Percentiles rank a stretch among this genome's conserved stretches.
phyloP scores from a whole-genome alignment of 2,888 invertebrate species.

The Brachypalpus laphriformis region DNA sequence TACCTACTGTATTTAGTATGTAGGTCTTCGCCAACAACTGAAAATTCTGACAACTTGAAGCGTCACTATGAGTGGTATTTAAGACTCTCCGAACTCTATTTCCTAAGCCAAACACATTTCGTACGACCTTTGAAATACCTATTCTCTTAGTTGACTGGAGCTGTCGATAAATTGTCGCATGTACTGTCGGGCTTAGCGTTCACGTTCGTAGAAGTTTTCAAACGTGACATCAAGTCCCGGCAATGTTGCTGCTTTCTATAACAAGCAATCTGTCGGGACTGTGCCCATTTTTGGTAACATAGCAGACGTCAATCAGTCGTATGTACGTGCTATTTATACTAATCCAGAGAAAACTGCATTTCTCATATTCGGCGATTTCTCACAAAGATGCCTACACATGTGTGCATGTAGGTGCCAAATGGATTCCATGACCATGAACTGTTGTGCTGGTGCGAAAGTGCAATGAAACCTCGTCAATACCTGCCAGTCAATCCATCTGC shows the following conservation, averaged over 20 bases:
- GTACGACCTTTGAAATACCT: too few species aligned
- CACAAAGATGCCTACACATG: neutral
- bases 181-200: neutral
- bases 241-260: conserved; percentile 23
- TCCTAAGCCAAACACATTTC: too few species aligned
- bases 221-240: neutral
- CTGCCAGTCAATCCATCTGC: neutral
- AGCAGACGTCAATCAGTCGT: conserved; percentile 31
- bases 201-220: neutral
- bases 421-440: conserved; percentile 63
- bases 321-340: conserved; percentile 39
- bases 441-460: conserved; percentile 34
- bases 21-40: too few species aligned
- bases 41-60: too few species aligned
- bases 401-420: conserved; percentile 29
- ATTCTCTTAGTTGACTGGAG: too few species aligned
- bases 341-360: conserved; percentile 51
- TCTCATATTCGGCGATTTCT: conserved; percentile 4
- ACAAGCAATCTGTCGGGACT: conserved; percentile 33
- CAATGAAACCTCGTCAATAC: conserved; percentile 20
- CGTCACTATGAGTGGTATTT: too few species aligned
- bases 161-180: too few species aligned
- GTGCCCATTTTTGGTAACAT: conserved; percentile 54
- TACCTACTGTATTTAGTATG: too few species aligned
- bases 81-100: too few species aligned